Base-by-base conservation (phyloP, 2,113 vertebrate genomes). In the Chaenocephalus aceratus region DNA sequence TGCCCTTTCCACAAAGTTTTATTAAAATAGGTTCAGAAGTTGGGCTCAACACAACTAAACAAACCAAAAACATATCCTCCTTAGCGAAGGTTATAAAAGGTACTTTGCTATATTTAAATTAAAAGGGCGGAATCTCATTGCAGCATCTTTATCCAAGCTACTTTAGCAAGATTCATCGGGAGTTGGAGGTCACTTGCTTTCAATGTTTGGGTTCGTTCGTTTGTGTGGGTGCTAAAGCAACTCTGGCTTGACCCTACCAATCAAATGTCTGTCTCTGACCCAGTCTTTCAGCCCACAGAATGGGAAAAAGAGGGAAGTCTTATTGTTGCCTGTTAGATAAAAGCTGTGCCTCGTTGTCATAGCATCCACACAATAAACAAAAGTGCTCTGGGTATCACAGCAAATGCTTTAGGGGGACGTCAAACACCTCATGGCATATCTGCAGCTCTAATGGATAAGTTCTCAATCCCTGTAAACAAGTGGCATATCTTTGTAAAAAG, bases 241-340 rank as follows among this genome's bases (percentile, higher is more conserved):
- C 51, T 69, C 23, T 71, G 26, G 48, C 49, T 59, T 52, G 59
- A 85, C 34, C 54, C 18, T 4, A 4, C 46, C 34, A 54, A 85
- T 57, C 12, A 69, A 62, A n/a, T 10, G 51, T 45, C 60, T n/a
- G 34, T 75, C 58, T 71, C 46, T 59, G 45, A 8, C 4, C 45
- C 53, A 21, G 16, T 48, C 16, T 34, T 70, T 46, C 57, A 26
- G 72, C 53, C 21, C 34, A 34, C 18, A 52, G 36, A 61, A 54
- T 26, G 9, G 13, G 16, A 75, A 21, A 66, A 61, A 71, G 70
- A 6, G 4, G 18, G 6, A 30, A 34, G 15, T 18, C 5, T 3
- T 51, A 10, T 60, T 30, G 26, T 23, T 16, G 10, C 23, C 34
- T 18, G 5, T 36, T 10, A 18, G 46, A 49, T 71, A 68, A 70